A percentile compares a stretch with the other conserved stretches of the same genome.
Evolutionary conservation across 2,888 invertebrate genomes (phyloP).

Genomic region (Arge pagana): DNA sequence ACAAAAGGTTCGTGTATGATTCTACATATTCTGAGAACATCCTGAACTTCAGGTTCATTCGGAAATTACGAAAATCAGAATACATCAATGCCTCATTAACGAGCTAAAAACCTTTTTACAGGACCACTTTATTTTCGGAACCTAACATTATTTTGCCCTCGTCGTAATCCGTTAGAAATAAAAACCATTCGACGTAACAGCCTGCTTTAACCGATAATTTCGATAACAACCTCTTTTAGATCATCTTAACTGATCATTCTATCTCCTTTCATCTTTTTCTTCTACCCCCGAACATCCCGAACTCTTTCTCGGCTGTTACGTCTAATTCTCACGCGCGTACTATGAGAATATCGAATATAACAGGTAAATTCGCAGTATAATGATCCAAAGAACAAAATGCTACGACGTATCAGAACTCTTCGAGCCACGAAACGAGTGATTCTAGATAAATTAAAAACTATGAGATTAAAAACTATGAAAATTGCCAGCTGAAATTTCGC

Average conservation of each 20-base stretch:
- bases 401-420: too few species aligned
- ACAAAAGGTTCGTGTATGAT: not conserved
- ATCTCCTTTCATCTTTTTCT: conserved; percentile 1
- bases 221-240: conserved; percentile 27
- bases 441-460: too few species aligned
- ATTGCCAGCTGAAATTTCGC: too few species aligned
- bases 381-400: too few species aligned
- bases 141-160: conserved; percentile 32
- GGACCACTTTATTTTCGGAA: conserved; percentile 33
- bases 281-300: too few species aligned
- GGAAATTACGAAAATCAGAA: conserved; percentile 44
- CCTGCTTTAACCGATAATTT: conserved; percentile 35
- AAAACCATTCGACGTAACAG: conserved; percentile 30
- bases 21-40: conserved; percentile 15
- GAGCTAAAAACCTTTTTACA: conserved; percentile 34
- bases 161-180: conserved; percentile 7
- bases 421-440: too few species aligned
- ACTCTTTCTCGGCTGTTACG: too few species aligned
- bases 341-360: too few species aligned
- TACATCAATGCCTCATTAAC: conserved; percentile 43
- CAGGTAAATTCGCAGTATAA: too few species aligned
- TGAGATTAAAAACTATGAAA: too few species aligned
- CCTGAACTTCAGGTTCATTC: conserved; percentile 7
- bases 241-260: conserved; percentile 17
- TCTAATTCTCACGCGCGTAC: too few species aligned